Evolutionary conservation across 2,113 vertebrate genomes (phyloP), one percentile per base, ranked within the genome.

Genomic region (Gracilinanus agilis): DNA sequence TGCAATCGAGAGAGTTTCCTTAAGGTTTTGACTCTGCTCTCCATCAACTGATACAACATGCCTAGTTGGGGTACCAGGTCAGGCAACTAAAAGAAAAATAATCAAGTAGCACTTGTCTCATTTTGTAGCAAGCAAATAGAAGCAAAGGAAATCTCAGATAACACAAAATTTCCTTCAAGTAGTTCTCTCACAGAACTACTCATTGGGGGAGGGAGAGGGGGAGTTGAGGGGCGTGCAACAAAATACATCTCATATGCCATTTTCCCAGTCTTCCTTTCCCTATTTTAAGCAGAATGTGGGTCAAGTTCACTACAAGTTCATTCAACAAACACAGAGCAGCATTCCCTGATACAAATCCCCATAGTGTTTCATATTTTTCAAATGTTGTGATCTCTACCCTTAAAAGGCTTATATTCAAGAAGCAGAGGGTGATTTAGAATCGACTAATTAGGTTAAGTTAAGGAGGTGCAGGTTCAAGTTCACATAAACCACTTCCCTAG

Each of bases 1-100:
- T 99, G 99, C 54, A 99, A 99, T 90, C 99, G 99, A 6, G 99
- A 99, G 90, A 99, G 98, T 96, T 99, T 99, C 96, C 99, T 99
- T 94, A 99, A 99, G 94, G 99, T 99, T 98, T 99, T 99, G 67
- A 99, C 99, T 98, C 99, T 98, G 98, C 99, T 99, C 98, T 99
- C 99, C 96, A 99, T 99, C 97, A 99, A 98, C 97, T 99, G 99
- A 94, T 99, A 99, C 0, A 99, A 98, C 83, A 98, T 99, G 44
- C 99, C 99, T 95, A 99, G 98, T 97, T 99, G 99, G 95, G 98
- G 98, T 55, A 99, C 99, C 98, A 99, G 97, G 97, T 99, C 99
- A 54, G 99, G 99, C 96, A 99, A 98, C 99, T 99, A 98, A 44
- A 53, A 9, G 55, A 53, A 91, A 53, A 67, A 12, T 96, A 0